Evolutionary conservation across 2,113 vertebrate genomes (phyloP).

Genomic region (Campylomormyrus numenius): DNA sequence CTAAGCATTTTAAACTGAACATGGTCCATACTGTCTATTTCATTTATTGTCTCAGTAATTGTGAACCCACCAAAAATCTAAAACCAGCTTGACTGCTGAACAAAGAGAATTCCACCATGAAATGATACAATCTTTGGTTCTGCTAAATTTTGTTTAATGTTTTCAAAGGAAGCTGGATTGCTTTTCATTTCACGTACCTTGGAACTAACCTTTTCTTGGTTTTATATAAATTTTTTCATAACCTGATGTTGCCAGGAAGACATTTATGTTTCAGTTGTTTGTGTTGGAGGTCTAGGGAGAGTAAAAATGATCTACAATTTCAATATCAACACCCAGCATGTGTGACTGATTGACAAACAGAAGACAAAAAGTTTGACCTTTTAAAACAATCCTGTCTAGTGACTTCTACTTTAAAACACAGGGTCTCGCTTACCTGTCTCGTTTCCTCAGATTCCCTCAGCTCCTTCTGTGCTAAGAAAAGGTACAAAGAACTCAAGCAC

Average conservation of each 20-base stretch:
- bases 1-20: neutral
- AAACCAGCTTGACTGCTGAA: neutral
- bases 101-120: neutral
- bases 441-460: neutral
- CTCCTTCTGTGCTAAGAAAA: neutral
- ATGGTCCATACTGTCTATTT: neutral
- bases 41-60: neutral
- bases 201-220: neutral
- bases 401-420: neutral
- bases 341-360: neutral
- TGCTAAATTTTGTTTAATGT: neutral
- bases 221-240: neutral
- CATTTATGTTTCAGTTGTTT: neutral
- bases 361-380: neutral
- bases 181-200: neutral
- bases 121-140: neutral
- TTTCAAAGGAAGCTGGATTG: neutral
- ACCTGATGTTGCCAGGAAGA: neutral
- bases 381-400: neutral
- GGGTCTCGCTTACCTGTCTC: neutral
- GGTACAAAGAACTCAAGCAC: neutral
- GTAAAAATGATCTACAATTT: neutral
- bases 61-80: neutral
- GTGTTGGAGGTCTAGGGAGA: neutral
- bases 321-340: neutral